phyloP scores from a whole-genome alignment of 2,113 vertebrate genomes.

The Rallus limicola region DNA sequence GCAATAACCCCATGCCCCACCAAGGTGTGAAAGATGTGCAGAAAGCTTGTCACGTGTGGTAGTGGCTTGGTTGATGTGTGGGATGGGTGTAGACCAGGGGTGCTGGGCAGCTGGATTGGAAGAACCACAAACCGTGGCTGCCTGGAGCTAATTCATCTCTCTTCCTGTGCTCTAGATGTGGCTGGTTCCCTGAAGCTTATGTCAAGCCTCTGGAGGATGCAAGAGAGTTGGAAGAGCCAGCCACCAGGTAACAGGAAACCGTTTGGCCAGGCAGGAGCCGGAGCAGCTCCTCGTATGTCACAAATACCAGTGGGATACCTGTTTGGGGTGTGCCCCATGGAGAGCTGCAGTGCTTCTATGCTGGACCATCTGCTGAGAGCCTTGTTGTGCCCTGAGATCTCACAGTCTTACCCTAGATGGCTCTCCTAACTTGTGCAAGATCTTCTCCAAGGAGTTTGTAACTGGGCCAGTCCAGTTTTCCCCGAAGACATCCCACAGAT shows the following conservation, averaged over 20 bases:
- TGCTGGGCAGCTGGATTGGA: neutral
- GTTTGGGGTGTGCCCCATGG: neutral
- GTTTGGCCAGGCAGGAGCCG: neutral
- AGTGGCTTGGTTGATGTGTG: neutral
- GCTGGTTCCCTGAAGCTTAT: constrained; percentile 96
- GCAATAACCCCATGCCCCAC: neutral
- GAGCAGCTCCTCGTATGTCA: neutral
- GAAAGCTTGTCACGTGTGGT: neutral
- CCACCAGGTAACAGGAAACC: constrained; percentile 40
- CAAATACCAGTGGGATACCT: neutral
- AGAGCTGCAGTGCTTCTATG: neutral
- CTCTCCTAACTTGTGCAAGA: neutral
- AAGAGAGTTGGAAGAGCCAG: constrained; percentile 32
- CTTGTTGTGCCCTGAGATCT: neutral
- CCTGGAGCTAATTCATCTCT: neutral
- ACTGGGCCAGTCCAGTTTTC: neutral
- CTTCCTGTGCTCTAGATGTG: constrained; percentile 78
- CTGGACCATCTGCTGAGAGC: neutral
- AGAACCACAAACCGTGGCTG: neutral
- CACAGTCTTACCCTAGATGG: neutral
- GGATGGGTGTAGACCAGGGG: neutral
- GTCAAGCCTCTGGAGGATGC: constrained; percentile 79
- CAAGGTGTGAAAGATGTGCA: neutral
- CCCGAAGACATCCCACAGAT: neutral
- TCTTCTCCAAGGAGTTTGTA: neutral